Conservation (phyloP, 2,888 invertebrate species). For the Phytoseiulus persimilis region DNA sequence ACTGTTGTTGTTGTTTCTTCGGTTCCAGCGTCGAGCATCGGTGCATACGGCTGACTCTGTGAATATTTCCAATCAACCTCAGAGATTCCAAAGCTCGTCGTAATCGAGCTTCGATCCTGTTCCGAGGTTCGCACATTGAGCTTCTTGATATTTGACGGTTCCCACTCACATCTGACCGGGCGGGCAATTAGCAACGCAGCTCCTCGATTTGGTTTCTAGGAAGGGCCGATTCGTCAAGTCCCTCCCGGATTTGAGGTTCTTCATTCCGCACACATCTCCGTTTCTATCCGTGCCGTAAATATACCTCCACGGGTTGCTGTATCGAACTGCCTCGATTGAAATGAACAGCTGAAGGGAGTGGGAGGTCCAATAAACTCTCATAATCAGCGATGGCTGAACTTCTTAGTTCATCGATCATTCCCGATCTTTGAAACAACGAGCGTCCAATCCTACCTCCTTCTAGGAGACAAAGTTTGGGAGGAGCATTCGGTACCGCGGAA, state of each 20-base stretch:
- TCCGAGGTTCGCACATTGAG: too few relatives aligned
- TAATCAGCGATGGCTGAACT: too few relatives aligned
- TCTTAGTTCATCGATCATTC: too few relatives aligned
- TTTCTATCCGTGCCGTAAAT: constrained; percentile 87
- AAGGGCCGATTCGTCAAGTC: constrained; percentile 65
- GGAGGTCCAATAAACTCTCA: too few relatives aligned
- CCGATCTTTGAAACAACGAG: too few relatives aligned
- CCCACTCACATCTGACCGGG: constrained; percentile 13
- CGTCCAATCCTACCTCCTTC: too few relatives aligned
- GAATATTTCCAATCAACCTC: background rate
- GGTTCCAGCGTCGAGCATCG: background rate
- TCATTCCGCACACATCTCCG: constrained; percentile 84
- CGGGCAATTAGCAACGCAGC: constrained; percentile 17
- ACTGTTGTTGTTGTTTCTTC: background rate
- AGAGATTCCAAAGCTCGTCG: background rate
- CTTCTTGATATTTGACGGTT: too few relatives aligned
- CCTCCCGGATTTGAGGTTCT: constrained; percentile 70
- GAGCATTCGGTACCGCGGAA: too few relatives aligned
- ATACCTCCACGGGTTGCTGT: constrained; percentile 64
- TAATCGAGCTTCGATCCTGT: too few relatives aligned
- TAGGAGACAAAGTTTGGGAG: too few relatives aligned
- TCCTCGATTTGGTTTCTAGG: background rate
- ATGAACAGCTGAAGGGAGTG: background rate
- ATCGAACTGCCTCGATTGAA: constrained; percentile 19
- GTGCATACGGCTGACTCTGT: background rate